Evolutionary conservation across 2,113 vertebrate species (phyloP), one percentile per base, ranked within the genome.

Genomic region (Peromyscus polionotus): DNA sequence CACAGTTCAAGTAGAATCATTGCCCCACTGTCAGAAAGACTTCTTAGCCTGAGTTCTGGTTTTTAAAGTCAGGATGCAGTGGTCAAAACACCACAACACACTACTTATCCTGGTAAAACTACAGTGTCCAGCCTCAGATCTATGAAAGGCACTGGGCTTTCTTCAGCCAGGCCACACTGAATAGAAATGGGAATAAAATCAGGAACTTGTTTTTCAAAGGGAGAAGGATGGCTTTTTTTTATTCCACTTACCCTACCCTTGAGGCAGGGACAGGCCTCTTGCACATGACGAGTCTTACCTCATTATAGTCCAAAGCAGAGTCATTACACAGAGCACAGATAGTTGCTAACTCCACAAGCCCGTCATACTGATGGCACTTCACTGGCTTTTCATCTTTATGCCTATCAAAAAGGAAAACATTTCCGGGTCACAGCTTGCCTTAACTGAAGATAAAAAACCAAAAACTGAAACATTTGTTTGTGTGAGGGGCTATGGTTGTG

Each of bases 281-380:
- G 84, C 76, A 90, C 79, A 45, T 48, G 85, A 42, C 3, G 70
- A 86, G 36, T 91, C 99, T 97, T 95, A 99, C 99, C 99, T 99
- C 99, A 81, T 99, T 99, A 97, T 99, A 99, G 98, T 99, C 99
- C 99, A 99, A 98, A 12, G 99, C 99, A 94, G 99, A 99, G 98
- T 99, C 99, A 36, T 99, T 99, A 97, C 99, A 99, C 90, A 99
- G 98, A 0, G 99, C 99, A 96, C 99, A 99, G 98, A 99, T 99
- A 0, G 99, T 99, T 67, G 99, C 99, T 91, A 99, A 93, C 98
- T 99, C 99, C 97, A 99, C 99, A 88, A 99, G 98, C 36, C 98
- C 99, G 54, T 99, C 99, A 67, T 99, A 99, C 24, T 99, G 98
- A 94, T 99, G 99, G 95, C 98, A 98, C 80, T 98, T 99, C 96